Evolutionary conservation across 2,797 vertebrate genomes (phyloP), one percentile per base, ranked within the genome.

Genomic region (Notolabrus celidotus): DNA sequence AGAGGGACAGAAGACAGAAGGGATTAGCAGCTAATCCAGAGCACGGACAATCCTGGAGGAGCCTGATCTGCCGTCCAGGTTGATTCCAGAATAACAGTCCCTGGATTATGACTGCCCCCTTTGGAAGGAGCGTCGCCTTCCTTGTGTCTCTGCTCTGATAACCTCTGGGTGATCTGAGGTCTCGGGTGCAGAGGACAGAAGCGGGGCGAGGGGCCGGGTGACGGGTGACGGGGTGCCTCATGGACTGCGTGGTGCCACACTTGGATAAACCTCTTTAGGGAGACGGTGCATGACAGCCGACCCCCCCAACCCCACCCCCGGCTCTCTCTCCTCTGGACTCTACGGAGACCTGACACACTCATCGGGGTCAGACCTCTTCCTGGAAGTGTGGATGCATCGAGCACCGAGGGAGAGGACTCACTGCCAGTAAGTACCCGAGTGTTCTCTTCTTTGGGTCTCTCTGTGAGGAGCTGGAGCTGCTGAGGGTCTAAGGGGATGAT

Each of bases 21-120:
- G 75, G 91, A 92, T 93, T 92, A 92, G 52, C 57, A 69, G 64
- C 59, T 93, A 92, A 94, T 93, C 91, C 88, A 68, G 62, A 23
- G 59, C 71, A 41, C 5, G 78, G 86, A 84, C 91, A 89, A 86
- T 89, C 89, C 74, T 50, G 60, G 29, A 79, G 82, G 71, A 88
- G 79, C 68, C 63, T 82, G 71, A 50, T 74, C 72, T 25, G 79
- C 77, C 74, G 20, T 56, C 49, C 69, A 79, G 58, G 58, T 64
- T 39, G 63, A 70, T 51, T 52, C 85, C 84, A 83, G 85, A 82
- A 68, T 77, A 86, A 84, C 81, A 87, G 58, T 73, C 16, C 33
- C 60, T 51, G 78, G 90, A 90, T 87, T 87, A 89, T 19, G 58
- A 55, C 64, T 46, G 20, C 23, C 51, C 39, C 25, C 19, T 74